Evolutionary conservation across 2,797 vertebrate species (phyloP), one percentile per base, ranked within the genome.

Genomic region (Danio tinwini): DNA sequence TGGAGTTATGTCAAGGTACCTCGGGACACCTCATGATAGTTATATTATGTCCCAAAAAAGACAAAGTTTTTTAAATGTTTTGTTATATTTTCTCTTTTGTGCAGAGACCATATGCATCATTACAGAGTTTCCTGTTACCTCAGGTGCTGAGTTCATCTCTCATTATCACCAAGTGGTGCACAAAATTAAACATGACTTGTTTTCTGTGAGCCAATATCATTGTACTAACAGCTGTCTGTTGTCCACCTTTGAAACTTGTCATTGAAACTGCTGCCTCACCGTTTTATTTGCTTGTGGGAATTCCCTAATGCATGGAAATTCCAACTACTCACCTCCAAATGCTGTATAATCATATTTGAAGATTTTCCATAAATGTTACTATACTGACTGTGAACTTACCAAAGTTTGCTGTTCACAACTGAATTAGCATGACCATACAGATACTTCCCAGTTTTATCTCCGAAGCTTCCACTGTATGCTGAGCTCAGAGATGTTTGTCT

Each of bases 131-230:
- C 84, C 87, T 45, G 80, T 87, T 87, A 75, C 89, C 90, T 86
- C 88, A 92, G 92, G 91, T 93, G 91, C 90, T 87, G 71, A 76
- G 80, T 77, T 87, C 85, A 85, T 82, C 86, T 83, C 76, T 90
- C 86, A 89, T 55, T 76, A 42, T 79, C 50, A 56, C 40, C 56
- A 64, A n/a, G 21, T 39, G 52, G 62, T 70, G 47, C 19, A 16
- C 72, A 52, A n/a, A 69, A 40, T 62, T 40, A 47, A 61, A 17
- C 17, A 29, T 29, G 29, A 3, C 29, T 29, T 29, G 29, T 81
- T 52, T 21, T 52, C 19, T 59, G 53, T 73, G 58, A 58, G 8
- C 49, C 14, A 65, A 13, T 21, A 45, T 13, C 2, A 11, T 9
- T 49, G 50, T 56, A 80, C 49, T 56, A 72, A 70, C 67, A 42